Evolutionary conservation across 2,797 vertebrate species (phyloP), one percentile per base, ranked within the genome.

Genomic region (Urocyon cinereoargenteus): DNA sequence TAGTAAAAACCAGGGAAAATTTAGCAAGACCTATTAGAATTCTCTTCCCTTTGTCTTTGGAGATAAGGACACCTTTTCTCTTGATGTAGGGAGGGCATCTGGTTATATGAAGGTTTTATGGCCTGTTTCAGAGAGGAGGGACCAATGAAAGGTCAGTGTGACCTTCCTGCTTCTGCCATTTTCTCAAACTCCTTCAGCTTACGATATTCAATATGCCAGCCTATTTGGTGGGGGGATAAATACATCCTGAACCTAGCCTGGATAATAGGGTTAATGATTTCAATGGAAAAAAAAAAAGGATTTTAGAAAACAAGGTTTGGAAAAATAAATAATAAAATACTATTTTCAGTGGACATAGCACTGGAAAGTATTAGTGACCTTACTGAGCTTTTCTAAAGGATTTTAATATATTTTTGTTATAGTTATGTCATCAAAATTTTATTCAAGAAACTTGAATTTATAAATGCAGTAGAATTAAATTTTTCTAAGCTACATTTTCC

Each of bases 221-320:
- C 13, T 14, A 4, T 70, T 51, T 70, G 53, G 62, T 21, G 57
- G 59, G 28, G 64, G 12, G 31, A 19, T 19, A n/a, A 61, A 55
- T 19, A 11, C 36, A 34, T 72, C 34, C 62, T 86, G 21, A 75
- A 51, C 28, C 49, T 49, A 49, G 6, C 66, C 59, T 40, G 59
- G 49, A 68, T 78, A 95, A 66, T 83, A 64, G 6, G 22, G 14
- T 83, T 86, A 75, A 34, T 89, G 86, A 34, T 68, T 94, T 70
- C 28, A 86, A 1, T 53, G 64, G 18, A 68, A 95, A 97, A 68
- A 66, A n/a, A 34, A 55, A 68, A 66, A 64, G 28, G 26, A 55
- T 83, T 86, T 96, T 51, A 31, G 62, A 82, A 92, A 92, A 91
- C n/a, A 77, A 90, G 21, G 34, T 72, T 94, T 26, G 86, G 34